Evolutionary conservation across 2,888 invertebrate genomes (phyloP), one percentile per base, ranked within the genome.

Genomic region (Malacosoma neustria): DNA sequence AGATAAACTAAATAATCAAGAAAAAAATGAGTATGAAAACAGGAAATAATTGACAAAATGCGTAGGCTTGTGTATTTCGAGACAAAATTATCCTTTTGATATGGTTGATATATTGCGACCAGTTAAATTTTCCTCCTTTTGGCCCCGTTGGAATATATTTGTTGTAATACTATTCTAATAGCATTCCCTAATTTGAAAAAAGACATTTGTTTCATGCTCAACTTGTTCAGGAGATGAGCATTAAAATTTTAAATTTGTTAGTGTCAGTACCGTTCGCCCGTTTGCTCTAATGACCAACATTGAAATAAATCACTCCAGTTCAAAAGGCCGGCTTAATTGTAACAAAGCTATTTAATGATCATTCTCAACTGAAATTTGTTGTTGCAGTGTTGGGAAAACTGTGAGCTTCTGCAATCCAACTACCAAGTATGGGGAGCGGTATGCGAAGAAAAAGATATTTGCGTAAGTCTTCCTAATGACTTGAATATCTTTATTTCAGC

Each of bases 311-410:
- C 61, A 62, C 45, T 48, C 39, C 41, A 56, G 58, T 58, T 58
- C 55, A 66, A 57, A 67, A 60, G 55, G 59, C 49, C 46, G 41
- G 46, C 60, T 60, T 59, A 61, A 60, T 67, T 57, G 57, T 52
- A 57, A 59, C 53, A 49, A 61, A 58, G 53, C 42, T 54, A 48
- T 58, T 45, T 51, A 54, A 55, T 52, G 48, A 47, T 39, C 34
- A 45, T 54, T 54, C 53, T 53, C 46, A 49, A 58, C 42, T 48
- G 43, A 12, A 42, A 43, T 61, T 64, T 68, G 68, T 86, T 87
- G 87, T 87, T 90, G 77, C 89, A 92, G 92, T 92, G 92, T 69
- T 92, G 92, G 92, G 91, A 91, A 76, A 91, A 91, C 67, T 92
- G 92, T 80, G 91, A 91, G 67, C 85, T 91, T 51, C 87, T 92